Base-by-base conservation (phyloP, 2,113 vertebrate species). In the Hymenochirus boettgeri region DNA sequence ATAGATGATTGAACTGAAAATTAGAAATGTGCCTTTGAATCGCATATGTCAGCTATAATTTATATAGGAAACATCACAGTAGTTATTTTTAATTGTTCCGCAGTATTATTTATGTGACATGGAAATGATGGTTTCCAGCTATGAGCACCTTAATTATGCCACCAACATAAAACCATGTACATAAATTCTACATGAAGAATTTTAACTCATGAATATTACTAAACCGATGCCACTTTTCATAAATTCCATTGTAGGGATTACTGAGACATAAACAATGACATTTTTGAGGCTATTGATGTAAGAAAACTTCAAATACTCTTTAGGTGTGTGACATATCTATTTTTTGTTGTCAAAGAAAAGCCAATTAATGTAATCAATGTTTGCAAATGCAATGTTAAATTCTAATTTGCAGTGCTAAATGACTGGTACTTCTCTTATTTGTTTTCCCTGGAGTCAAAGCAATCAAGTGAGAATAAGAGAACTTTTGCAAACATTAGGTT, bases 321-420 rank as follows among this genome's bases (percentile, higher is more conserved):
- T 33, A 13, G 18, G 29, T 57, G 25, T 37, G 7, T 65, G 50
- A 22, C 35, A 42, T 50, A 1, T 51, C 58, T 56, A 7, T 0
- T 73, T 70, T 42, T 64, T 47, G 72, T 54, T 24, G n/a, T 23
- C 51, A 71, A 69, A 72, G 51, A 61, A 73, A 62, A 21, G 57
- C 59, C 59, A 66, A 22, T 57, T 73, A 69, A 0, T 0, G 26
- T 65, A 50, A 62, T 66, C 57, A 57, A 65, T 69, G 1, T 48
- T 22, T 54, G 6, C 10, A 0, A 13, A 52, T 26, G 22, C 18
- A 18, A 15, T 37, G 25, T 55, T 51, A 57, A 52, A 72, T 71
- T 17, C 66, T 0, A 1, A 1, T 58, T 37, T 71, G 22, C 9
- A 22, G 1, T 54, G 39, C 53, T 70, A 71, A 72, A 73, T 58